Conservation (phyloP, 2,113 vertebrate species). For the Jaculus jaculus region DNA sequence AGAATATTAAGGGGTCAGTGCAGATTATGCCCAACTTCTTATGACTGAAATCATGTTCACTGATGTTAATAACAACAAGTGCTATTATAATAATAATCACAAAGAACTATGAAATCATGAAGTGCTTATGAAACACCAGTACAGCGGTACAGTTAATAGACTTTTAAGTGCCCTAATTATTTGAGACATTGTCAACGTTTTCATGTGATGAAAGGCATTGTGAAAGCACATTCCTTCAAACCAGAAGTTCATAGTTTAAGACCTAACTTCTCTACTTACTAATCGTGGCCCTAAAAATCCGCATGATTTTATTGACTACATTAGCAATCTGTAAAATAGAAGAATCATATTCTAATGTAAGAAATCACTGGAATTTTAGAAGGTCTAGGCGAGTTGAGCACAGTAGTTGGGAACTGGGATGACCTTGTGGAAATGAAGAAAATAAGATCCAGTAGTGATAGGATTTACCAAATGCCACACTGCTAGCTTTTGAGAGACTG, state of each 20-base stretch:
- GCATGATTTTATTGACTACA: neutral
- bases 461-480: neutral
- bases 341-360: neutral
- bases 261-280: neutral
- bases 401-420: neutral
- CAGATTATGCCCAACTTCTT: constrained; percentile 16
- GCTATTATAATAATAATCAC: constrained; percentile 38
- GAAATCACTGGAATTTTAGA: neutral
- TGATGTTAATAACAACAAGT: constrained; percentile 54
- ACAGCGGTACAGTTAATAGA: constrained; percentile 32
- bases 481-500: neutral
- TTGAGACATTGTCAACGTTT: constrained; percentile 40
- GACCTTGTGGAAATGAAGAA: neutral
- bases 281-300: neutral
- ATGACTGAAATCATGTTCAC: constrained; percentile 38
- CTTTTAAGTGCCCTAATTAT: constrained; percentile 42
- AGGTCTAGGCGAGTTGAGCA: neutral
- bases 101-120: constrained; percentile 56
- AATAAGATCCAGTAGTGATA: neutral
- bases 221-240: neutral
- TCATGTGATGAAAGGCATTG: neutral
- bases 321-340: neutral
- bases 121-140: constrained; percentile 40
- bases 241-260: constrained; percentile 21
- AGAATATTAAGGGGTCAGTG: constrained; percentile 47